A percentile compares a stretch with the other conserved stretches of the same genome.
Conservation (phyloP, 2,888 invertebrate genomes). For the Hipparchia sbordonii region DNA sequence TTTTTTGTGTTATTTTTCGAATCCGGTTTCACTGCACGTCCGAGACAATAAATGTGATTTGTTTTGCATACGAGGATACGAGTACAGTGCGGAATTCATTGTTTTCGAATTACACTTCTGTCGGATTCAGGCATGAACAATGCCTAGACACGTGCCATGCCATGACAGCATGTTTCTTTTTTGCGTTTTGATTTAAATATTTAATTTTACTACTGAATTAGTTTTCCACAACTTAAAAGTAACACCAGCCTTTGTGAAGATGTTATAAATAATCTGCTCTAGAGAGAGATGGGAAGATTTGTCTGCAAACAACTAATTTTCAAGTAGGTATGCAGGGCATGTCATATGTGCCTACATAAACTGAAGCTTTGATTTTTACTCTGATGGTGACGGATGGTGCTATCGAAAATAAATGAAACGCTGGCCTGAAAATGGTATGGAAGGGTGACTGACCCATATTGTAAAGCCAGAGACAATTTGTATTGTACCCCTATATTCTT, state of each 20-base stretch:
- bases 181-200: conserved; percentile 1
- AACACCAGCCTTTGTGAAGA: neutral
- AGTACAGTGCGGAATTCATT: conserved; percentile 7
- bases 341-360: no score
- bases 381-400: no score
- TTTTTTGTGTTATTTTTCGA: conserved; percentile 13
- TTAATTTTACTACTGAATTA: neutral
- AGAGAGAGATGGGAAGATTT: no score
- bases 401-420: no score
- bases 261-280: no score
- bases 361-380: no score
- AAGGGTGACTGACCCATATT: no score
- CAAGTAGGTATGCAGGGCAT: no score
- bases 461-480: no score
- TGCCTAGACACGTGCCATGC: neutral
- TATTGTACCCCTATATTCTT: no score
- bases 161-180: neutral
- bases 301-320: no score
- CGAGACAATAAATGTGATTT: conserved; percentile 15
- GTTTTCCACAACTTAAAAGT: neutral
- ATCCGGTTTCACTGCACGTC: conserved; percentile 5
- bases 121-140: conserved; percentile 8
- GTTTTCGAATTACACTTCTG: conserved; percentile 22
- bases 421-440: no score
- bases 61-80: conserved; percentile 19